phyloP scores from a whole-genome alignment of 2,113 vertebrate genomes.

The Indicator maculatus region DNA sequence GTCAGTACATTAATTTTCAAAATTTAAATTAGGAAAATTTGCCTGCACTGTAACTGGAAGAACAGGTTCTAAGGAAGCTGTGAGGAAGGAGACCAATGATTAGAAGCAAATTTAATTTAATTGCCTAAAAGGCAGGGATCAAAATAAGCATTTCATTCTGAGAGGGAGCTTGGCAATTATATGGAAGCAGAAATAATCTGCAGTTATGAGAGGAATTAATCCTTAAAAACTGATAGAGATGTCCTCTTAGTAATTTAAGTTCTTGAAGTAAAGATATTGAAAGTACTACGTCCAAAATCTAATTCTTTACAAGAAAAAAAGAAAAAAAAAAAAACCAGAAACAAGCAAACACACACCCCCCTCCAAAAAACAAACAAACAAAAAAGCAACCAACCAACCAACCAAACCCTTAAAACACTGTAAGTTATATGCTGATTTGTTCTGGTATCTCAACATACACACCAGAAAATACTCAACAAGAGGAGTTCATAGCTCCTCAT shows the following conservation, averaged over 20 bases:
- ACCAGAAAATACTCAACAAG: not conserved
- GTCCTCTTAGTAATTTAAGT: not conserved
- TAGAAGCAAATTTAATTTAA: not conserved
- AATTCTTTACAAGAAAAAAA: not conserved
- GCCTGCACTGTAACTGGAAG: not conserved
- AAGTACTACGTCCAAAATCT: not conserved
- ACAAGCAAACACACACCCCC: no score
- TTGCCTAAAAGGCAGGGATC: not conserved
- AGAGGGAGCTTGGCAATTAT: not conserved
- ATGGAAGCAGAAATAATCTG: not conserved
- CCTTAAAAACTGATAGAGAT: not conserved
- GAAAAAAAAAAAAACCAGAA: not conserved
- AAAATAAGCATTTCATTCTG: not conserved
- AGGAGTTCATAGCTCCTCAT: fast-evolving
- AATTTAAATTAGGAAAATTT: not conserved
- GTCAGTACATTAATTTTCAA: not conserved
- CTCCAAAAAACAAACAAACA: no score
- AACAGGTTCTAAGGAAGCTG: not conserved
- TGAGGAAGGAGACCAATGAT: not conserved
- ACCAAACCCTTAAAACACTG: not conserved
- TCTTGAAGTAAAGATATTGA: not conserved
- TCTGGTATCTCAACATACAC: not conserved
- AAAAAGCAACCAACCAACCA: no score
- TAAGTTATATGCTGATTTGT: not conserved
- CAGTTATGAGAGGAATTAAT: not conserved